Evolutionary conservation across 2,113 vertebrate species (phyloP).

Genomic region (Hypomesus transpacificus): DNA sequence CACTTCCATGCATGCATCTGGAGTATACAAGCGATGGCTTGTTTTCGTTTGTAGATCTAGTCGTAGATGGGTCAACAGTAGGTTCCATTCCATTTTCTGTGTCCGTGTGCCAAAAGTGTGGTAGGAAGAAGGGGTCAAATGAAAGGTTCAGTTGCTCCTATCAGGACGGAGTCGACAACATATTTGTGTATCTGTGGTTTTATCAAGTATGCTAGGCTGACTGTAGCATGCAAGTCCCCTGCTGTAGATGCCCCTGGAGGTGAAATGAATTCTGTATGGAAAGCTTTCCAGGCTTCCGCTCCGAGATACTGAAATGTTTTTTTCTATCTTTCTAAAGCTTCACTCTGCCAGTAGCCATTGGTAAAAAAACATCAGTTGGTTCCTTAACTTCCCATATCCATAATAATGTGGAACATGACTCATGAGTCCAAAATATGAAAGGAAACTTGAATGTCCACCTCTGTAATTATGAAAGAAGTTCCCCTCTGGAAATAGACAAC

Average conservation of each 20-base stretch:
- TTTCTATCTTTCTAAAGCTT: background rate
- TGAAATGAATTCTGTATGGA: conserved; percentile 23
- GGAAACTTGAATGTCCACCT: conserved; percentile 36
- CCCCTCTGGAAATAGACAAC: conserved; percentile 39
- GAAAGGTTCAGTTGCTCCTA: background rate
- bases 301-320: background rate
- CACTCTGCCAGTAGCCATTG: background rate
- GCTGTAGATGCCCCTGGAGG: conserved; percentile 12
- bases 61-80: background rate
- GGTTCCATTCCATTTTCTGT: background rate
- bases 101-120: too few relatives aligned
- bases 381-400: conserved; percentile 23
- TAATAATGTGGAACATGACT: conserved; percentile 19
- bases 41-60: background rate
- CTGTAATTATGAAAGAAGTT: conserved; percentile 50
- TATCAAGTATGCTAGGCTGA: conserved; percentile 26
- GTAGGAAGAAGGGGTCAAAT: background rate
- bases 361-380: too few relatives aligned
- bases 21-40: background rate
- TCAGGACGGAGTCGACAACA: conserved; percentile 28
- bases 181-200: conserved; percentile 54
- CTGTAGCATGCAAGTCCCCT: conserved; percentile 19
- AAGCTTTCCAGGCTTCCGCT: conserved; percentile 9
- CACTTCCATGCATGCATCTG: background rate
- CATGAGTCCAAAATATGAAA: conserved; percentile 19